phyloP scores from a whole-genome alignment of 53 echinoderm and acorn worm genomes.

The Holothuria scabra region DNA sequence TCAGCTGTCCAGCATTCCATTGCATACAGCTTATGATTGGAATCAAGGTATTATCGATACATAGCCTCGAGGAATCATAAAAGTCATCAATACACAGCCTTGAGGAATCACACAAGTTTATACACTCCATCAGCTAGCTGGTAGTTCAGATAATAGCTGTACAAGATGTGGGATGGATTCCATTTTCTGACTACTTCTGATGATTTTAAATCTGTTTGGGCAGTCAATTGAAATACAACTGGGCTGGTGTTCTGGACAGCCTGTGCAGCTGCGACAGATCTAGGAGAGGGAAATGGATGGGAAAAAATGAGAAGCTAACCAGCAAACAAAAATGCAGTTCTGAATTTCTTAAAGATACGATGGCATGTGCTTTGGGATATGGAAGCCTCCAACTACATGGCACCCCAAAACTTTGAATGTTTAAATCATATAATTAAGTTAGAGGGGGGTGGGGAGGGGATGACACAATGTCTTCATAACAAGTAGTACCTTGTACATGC shows the following conservation, averaged over 20 bases:
- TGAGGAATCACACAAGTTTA: background rate
- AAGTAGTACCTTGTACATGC: too few species aligned
- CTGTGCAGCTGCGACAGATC: constrained; percentile 89
- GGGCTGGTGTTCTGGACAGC: constrained; percentile 64
- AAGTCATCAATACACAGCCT: too few species aligned
- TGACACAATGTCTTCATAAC: background rate
- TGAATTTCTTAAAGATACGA: too few species aligned
- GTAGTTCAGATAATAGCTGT: constrained; percentile 30
- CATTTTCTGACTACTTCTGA: constrained; percentile 60
- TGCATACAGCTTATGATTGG: too few species aligned
- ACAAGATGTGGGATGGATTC: constrained; percentile 57
- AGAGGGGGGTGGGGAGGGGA: background rate
- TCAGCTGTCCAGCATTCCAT: too few species aligned
- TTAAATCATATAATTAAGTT: background rate
- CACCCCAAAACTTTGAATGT: too few species aligned
- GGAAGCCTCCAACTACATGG: too few species aligned
- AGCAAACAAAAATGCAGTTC: too few species aligned
- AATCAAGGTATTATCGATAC: too few species aligned
- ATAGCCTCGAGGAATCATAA: background rate
- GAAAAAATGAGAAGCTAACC: background rate
- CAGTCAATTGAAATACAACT: constrained; percentile 86
- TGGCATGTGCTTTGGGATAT: too few species aligned
- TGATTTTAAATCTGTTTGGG: constrained; percentile 71
- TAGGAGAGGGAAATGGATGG: constrained; percentile 31
- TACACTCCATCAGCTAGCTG: background rate